Evolutionary conservation across 2,113 vertebrate genomes (phyloP), one percentile per base, ranked within the genome.

Genomic region (Clarias gariepinus): DNA sequence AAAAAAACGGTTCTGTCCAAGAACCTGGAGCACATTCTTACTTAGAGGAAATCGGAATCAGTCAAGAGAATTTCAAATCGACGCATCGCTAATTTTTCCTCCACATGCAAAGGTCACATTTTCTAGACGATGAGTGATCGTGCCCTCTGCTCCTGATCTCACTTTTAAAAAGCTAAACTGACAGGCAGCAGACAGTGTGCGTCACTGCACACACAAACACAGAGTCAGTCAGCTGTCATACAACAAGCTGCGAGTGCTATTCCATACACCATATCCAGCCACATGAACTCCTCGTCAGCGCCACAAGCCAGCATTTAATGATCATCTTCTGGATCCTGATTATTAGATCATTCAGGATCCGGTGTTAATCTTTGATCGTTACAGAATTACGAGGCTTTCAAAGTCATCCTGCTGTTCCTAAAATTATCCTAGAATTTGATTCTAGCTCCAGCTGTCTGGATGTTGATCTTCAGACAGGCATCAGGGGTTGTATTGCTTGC

Each of bases 191-290:
- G 82, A 85, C 55, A 10, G 64, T 30, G 57, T 66, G 23, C 28
- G 77, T 77, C 86, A 85, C 61, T 61, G 68, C 52, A 79, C 52
- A 88, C 53, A 86, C 52, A 79, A 33, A 88, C 53, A 86, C 28
- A 71, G 19, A 69, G 57, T 84, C 74, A 81, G 71, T 76, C 82
- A 85, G 71, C 30, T n/a, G 58, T 85, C 33, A 71, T 36, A 66
- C 86, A 47, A 36, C 76, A 77, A 61, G 30, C 10, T 2, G 53
- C 18, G 13, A 28, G 41, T 4, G 30, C 68, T 41, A 25, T 23
- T 36, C 47, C 10, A 73, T 18, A 47, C 16, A 25, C 28, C 30
- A 25, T 15, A 60, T 25, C 30, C 78, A 81, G 30, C 78, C 58
- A 41, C 57, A 58, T 58, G 55, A 58, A 30, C 41, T 53, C 12